Evolutionary conservation across 2,888 invertebrate genomes (phyloP).

Genomic region (Torymus auratus): DNA sequence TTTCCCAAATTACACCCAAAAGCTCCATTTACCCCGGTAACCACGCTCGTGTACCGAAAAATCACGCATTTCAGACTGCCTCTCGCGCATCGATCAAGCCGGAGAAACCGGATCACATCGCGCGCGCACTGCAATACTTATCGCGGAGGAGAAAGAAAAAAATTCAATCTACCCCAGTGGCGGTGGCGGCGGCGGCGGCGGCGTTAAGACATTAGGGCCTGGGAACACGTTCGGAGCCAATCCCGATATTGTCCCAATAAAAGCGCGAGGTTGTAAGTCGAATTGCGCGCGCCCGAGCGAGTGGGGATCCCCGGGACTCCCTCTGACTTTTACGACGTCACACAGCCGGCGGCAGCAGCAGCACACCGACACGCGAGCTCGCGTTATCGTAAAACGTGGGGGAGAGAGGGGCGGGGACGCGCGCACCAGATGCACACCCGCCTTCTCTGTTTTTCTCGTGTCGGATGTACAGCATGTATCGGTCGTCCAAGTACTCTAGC

Average conservation of each 20-base stretch:
- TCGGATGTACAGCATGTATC: neutral
- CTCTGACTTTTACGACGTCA: constrained; percentile 73
- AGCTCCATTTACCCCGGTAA: too few species aligned
- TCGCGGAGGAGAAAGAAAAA: constrained; percentile 34
- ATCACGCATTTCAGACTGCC: too few species aligned
- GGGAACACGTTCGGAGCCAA: constrained; percentile 61
- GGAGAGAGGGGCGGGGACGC: neutral
- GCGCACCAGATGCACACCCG: neutral
- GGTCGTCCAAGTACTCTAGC: neutral
- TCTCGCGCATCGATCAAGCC: too few species aligned
- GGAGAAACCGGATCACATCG: too few species aligned
- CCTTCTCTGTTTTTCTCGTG: neutral
- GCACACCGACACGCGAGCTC: constrained; percentile 9
- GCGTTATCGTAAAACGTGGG: constrained; percentile 47
- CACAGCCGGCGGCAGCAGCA: constrained; percentile 13
- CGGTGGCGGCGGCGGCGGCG: constrained; percentile 16
- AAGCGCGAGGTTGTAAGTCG: constrained; percentile 55
- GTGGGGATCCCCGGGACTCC: constrained; percentile 71
- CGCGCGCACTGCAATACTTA: neutral
- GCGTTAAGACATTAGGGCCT: constrained; percentile 59
- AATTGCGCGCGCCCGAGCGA: constrained; percentile 58
- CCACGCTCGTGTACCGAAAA: too few species aligned
- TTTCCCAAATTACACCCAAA: too few species aligned
- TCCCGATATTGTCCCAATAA: constrained; percentile 64
- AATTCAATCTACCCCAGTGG: constrained; percentile 62